A percentile compares a stretch with the other conserved stretches of the same genome.
phyloP scores from a whole-genome alignment of 2,888 invertebrate genomes.

The Lomographa bimaculata region DNA sequence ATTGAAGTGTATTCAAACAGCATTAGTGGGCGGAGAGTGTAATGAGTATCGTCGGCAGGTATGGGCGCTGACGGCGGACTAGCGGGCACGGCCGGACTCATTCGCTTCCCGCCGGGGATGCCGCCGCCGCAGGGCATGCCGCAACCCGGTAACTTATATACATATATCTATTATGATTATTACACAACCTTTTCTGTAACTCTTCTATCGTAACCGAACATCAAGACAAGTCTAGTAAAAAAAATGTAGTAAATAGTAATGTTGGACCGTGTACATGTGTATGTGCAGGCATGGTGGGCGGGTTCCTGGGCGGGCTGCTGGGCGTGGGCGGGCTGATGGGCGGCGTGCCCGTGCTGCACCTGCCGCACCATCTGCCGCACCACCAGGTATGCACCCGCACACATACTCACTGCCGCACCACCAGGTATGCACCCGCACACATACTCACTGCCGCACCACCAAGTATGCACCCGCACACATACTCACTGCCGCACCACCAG shows the following conservation, averaged over 20 bases:
- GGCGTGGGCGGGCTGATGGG: conserved; percentile 49
- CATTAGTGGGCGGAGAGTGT: no score
- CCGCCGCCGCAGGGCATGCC: conserved; percentile 57
- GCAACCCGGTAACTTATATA: conserved; percentile 49
- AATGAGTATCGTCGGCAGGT: conserved; percentile 38
- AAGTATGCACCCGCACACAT: no score
- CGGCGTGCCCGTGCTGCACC: conserved; percentile 55
- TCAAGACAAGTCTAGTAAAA: no score
- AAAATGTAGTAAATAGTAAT: no score
- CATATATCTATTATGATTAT: no score
- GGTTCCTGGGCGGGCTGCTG: conserved; percentile 61
- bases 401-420: conserved; percentile 12
- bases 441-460: no score
- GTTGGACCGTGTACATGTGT: no score
- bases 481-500: no score
- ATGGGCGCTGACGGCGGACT: conserved; percentile 49
- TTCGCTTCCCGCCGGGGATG: conserved; percentile 76
- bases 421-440: neutral
- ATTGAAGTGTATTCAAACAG: no score
- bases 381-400: no score
- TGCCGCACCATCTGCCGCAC: conserved; percentile 23
- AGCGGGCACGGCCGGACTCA: conserved; percentile 53
- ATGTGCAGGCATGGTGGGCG: conserved; percentile 70
- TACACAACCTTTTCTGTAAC: no score
- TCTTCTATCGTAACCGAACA: no score